phyloP scores from a whole-genome alignment of 2,113 vertebrate species.

The Brachypodius melanocephalos region DNA sequence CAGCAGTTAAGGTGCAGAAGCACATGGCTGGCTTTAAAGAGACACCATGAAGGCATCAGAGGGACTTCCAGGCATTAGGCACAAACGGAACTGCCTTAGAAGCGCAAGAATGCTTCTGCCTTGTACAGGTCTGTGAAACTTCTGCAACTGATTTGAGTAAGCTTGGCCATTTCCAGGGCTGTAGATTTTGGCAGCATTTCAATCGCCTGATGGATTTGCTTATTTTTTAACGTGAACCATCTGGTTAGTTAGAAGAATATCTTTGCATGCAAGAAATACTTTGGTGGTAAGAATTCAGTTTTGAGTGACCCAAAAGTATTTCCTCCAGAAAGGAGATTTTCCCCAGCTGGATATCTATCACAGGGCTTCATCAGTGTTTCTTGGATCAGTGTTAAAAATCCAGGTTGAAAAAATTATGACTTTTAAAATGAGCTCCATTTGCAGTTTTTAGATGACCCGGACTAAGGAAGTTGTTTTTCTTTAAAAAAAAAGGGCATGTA shows the following conservation, averaged over 20 bases:
- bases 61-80: background rate
- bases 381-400: background rate
- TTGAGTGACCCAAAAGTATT: constrained; percentile 17
- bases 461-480: background rate
- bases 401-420: background rate
- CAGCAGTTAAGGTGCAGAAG: background rate
- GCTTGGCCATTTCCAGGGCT: background rate
- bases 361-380: background rate
- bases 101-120: background rate
- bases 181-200: background rate
- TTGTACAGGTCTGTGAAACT: background rate
- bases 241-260: background rate
- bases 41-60: background rate
- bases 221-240: constrained; percentile 19
- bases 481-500: background rate
- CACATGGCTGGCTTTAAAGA: background rate
- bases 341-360: background rate
- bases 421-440: background rate
- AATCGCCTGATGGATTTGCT: background rate
- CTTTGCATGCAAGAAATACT: constrained; percentile 12
- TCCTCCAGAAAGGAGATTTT: background rate
- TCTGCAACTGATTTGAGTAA: background rate
- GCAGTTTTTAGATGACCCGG: background rate
- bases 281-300: constrained; percentile 2
- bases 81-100: background rate